These are phyloP conservation scores for Novumbra hubbsi DNA, from an alignment of 2,797 vertebrate species.

Conservation along the genomic window DNA sequence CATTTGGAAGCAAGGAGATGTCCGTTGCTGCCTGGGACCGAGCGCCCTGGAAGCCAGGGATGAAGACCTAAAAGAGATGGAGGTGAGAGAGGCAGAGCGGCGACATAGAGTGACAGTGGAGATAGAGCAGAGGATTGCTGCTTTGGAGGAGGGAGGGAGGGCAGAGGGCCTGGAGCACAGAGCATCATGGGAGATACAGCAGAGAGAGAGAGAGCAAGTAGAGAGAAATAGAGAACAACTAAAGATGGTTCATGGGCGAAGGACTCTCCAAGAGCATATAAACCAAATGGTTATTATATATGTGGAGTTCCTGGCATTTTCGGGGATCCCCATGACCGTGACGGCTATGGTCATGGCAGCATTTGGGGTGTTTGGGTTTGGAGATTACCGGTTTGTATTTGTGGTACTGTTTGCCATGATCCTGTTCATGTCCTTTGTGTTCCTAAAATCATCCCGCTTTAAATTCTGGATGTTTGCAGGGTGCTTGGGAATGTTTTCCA, in stretches of 20 bases:
- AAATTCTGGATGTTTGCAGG: conserved; percentile 43
- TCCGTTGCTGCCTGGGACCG: conserved; percentile 30
- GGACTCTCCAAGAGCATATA: conserved; percentile 15
- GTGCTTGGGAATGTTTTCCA: conserved; percentile 46
- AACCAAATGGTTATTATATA: conserved; percentile 22
- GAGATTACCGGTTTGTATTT: conserved; percentile 46
- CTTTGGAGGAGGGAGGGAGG: conserved; percentile 38
- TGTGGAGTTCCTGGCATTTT: conserved; percentile 36
- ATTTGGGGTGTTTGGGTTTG: conserved; percentile 41
- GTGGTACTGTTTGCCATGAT: conserved; percentile 37
- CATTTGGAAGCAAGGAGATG: conserved; percentile 40
- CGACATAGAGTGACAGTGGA: conserved; percentile 48
- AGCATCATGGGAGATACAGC: conserved; percentile 10
- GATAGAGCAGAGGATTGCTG: conserved; percentile 60
- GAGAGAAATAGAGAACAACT: conserved; percentile 14
- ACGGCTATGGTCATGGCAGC: conserved; percentile 30
- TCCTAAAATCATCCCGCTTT: conserved; percentile 27
- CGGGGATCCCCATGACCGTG: conserved; percentile 44
- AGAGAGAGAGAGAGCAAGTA: conserved; percentile 21
- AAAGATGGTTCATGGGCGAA: conserved; percentile 20
- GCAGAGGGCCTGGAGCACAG: conserved; percentile 1
- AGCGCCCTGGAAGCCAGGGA: conserved; percentile 13
- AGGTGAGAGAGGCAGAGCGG: conserved; percentile 46
- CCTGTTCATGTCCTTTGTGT: conserved; percentile 31
- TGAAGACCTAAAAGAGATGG: conserved; percentile 24